These are phyloP conservation scores for Lepisosteus osseus DNA, from an alignment of 2,113 vertebrate genomes.

Conservation along the genomic window DNA sequence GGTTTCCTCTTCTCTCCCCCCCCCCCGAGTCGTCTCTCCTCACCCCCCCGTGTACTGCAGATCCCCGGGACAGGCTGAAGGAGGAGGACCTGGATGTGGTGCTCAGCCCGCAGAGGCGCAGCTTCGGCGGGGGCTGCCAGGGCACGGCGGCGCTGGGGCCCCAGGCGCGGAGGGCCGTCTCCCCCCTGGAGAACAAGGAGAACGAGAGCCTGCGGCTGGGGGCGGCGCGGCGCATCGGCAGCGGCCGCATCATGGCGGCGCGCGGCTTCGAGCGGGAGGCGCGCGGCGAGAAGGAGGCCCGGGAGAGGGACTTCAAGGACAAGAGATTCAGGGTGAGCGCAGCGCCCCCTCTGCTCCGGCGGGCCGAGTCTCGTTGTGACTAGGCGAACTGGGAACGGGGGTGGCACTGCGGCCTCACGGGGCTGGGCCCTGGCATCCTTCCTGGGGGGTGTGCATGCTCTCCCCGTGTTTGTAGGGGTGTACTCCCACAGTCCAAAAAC, in stretches of 20 bases:
- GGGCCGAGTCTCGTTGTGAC: too few relatives aligned
- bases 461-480: too few relatives aligned
- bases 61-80: slow-evolving; percentile 91
- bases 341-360: not conserved
- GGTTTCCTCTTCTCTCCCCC: not conserved
- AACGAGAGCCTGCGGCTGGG: slow-evolving; percentile 80
- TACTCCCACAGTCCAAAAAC: too few relatives aligned
- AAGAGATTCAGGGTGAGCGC: slow-evolving; percentile 89
- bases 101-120: slow-evolving; percentile 92
- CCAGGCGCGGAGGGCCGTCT: slow-evolving; percentile 76
- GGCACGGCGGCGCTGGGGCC: slow-evolving; percentile 66
- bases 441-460: too few relatives aligned
- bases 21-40: not conserved
- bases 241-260: slow-evolving; percentile 87
- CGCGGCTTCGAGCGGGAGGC: slow-evolving; percentile 86
- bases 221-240: slow-evolving; percentile 85
- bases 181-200: slow-evolving; percentile 90
- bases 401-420: too few relatives aligned
- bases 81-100: slow-evolving; percentile 95
- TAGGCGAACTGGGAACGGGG: too few relatives aligned
- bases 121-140: slow-evolving; percentile 93
- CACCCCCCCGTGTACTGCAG: slow-evolving; percentile 46
- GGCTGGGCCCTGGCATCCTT: too few relatives aligned
- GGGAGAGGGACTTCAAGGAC: slow-evolving; percentile 88
- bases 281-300: slow-evolving; percentile 75